Evolutionary conservation across 92 coral and sea anemone species (phyloP).

Genomic region (Paramuricea clavata): DNA sequence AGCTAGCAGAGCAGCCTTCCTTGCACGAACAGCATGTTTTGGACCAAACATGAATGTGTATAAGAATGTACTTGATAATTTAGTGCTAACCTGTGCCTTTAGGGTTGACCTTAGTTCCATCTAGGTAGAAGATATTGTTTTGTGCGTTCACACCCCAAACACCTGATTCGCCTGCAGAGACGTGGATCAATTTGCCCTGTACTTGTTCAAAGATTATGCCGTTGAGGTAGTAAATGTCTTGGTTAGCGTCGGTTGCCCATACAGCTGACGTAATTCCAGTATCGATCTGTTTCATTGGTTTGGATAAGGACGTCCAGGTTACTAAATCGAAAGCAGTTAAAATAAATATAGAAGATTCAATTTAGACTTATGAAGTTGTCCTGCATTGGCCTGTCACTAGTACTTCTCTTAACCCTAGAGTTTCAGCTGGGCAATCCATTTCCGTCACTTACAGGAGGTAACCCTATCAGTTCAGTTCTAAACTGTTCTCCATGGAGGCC

Average conservation of each 20-base stretch:
- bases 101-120: background rate
- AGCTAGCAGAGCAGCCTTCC: no score
- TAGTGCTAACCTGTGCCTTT: background rate
- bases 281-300: background rate
- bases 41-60: no score
- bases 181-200: background rate
- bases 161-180: background rate
- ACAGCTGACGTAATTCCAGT: background rate
- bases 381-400: no score
- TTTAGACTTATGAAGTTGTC: no score
- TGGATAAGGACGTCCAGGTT: background rate
- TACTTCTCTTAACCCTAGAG: no score
- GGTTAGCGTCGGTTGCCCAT: background rate
- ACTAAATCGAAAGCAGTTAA: background rate
- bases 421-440: no score
- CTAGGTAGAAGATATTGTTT: background rate
- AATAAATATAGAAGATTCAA: no score
- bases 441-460: no score
- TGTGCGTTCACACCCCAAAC: constrained; percentile 1
- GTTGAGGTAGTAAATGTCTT: constrained; percentile 2
- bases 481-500: no score
- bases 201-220: background rate
- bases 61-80: no score
- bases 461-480: no score
- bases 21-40: no score